A percentile compares a stretch with the other conserved stretches of the same genome.
Evolutionary conservation across 2,797 vertebrate species (phyloP).

Genomic region (Heliangelus exortis): DNA sequence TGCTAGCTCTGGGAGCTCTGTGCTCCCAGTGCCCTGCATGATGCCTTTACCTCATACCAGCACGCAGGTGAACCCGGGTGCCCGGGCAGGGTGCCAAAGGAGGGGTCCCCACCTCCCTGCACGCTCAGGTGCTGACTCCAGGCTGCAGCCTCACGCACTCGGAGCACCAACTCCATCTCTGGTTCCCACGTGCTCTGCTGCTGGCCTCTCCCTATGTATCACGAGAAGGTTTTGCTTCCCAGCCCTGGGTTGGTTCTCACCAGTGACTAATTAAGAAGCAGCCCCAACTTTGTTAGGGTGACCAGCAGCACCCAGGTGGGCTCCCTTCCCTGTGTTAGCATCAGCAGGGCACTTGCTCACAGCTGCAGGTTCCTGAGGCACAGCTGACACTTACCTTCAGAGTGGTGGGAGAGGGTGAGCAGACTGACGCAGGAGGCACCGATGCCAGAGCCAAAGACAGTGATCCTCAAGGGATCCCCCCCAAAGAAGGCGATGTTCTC

Average conservation of each 20-base stretch:
- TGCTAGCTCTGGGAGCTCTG: not conserved
- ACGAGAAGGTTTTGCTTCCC: not conserved
- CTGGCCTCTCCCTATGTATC: not conserved
- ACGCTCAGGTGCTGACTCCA: not conserved
- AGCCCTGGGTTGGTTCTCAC: not conserved
- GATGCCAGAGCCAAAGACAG: conserved; percentile 96
- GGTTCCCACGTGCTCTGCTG: not conserved
- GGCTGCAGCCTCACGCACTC: not conserved
- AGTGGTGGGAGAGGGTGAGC: conserved; percentile 96
- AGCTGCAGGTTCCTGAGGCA: not conserved
- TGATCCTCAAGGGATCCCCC: conserved; percentile 96
- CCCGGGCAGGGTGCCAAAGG: fast-evolving
- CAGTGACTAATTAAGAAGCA: not conserved
- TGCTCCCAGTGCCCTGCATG: not conserved
- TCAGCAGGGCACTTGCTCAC: fast-evolving
- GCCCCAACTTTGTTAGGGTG: not conserved
- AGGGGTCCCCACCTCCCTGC: not conserved
- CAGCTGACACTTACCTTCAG: conserved; percentile 87
- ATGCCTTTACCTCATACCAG: not conserved
- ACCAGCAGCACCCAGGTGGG: fast-evolving
- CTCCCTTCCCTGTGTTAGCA: not conserved
- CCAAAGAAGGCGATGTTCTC: conserved; percentile 99
- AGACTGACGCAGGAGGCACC: conserved; percentile 98
- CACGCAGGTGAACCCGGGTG: fast-evolving
- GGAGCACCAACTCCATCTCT: not conserved